Evolutionary conservation across 2,888 invertebrate species (phyloP), one percentile per base, ranked within the genome.

Genomic region (Tupiocoris notatus): DNA sequence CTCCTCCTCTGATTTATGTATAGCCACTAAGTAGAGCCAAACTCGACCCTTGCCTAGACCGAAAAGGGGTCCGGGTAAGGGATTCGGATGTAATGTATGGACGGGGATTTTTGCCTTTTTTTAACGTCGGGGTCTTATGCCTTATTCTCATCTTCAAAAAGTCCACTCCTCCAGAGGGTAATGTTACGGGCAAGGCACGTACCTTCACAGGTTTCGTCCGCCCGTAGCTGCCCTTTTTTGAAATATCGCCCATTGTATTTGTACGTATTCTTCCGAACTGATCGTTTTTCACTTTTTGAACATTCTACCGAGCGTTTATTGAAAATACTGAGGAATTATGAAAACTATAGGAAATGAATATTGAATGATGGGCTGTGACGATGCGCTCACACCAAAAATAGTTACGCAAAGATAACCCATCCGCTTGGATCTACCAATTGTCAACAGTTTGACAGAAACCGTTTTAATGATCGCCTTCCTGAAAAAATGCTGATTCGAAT

Each of bases 11-110:
- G 73, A 73, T 73, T 73, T 73, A 73, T 73, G 73, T 73, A 73
- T 73, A 73, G 73, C 73, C 73, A 73, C 73, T 73, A 73, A 73
- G 73, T 73, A 73, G 73, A 73, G 62, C 73, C 73, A 70, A 70
- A 70, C 70, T 70, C 61, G 21, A 23, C 73, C 73, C 39, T 21
- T 2, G 0, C 7, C 17, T 18, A 12, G n/a, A 54, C 67, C 57
- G 9, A 16, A 3, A 12, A 39, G 39, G 39, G 39, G 39, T 39
- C 39, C 12, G 12, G 39, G 39, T n/a, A n/a, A n/a, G n/a, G n/a
- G n/a, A n/a, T n/a, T n/a, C n/a, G n/a, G 39, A 12, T 73, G 73
- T 73, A 73, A 73, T 73, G 73, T 73, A 73, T 73, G 63, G 73
- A 23, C 62, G 39, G 73, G 73, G 6, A 3, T 17, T 59, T n/a